These are phyloP conservation scores for Ursus arctos DNA, from an alignment of 2,113 vertebrate species.

Conservation along the genomic window DNA sequence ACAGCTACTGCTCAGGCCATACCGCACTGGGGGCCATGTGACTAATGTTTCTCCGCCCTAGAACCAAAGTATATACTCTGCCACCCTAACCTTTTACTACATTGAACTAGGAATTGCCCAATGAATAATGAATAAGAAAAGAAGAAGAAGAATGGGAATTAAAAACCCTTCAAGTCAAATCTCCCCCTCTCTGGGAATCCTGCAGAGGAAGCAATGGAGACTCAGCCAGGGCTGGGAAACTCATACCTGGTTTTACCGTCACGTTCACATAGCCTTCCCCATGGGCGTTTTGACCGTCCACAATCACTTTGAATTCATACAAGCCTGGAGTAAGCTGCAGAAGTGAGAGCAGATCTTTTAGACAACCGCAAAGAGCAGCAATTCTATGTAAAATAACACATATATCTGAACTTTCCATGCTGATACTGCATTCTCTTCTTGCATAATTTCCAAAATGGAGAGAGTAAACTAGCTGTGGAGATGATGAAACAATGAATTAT, in stretches of 20 bases:
- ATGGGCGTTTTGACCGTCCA: slow-evolving; percentile 90
- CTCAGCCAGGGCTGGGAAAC: not conserved
- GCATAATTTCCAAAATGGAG: slow-evolving; percentile 51
- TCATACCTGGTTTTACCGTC: slow-evolving; percentile 96
- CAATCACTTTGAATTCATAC: slow-evolving; percentile 96
- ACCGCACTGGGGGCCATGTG: not conserved
- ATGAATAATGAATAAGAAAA: not conserved
- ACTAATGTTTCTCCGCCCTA: not conserved
- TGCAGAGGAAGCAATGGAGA: not conserved
- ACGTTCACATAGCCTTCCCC: slow-evolving; percentile 98
- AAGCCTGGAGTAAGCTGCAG: slow-evolving; percentile 96
- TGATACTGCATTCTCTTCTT: slow-evolving; percentile 34
- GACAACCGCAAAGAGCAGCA: slow-evolving; percentile 35
- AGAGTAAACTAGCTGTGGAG: slow-evolving; percentile 63
- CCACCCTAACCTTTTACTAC: not conserved
- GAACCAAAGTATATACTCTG: slow-evolving; percentile 7
- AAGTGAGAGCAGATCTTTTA: slow-evolving; percentile 62
- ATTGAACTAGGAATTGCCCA: slow-evolving; percentile 41
- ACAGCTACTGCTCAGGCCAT: not conserved
- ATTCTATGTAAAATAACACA: not conserved
- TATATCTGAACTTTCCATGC: not conserved
- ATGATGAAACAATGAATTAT: slow-evolving; percentile 57
- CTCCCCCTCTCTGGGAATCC: slow-evolving; percentile 24
- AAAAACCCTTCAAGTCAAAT: slow-evolving; percentile 19
- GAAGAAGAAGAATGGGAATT: not conserved